These are phyloP conservation scores for Physocephala rufipes DNA, from an alignment of 2,888 invertebrate species.

Conservation along the genomic window DNA sequence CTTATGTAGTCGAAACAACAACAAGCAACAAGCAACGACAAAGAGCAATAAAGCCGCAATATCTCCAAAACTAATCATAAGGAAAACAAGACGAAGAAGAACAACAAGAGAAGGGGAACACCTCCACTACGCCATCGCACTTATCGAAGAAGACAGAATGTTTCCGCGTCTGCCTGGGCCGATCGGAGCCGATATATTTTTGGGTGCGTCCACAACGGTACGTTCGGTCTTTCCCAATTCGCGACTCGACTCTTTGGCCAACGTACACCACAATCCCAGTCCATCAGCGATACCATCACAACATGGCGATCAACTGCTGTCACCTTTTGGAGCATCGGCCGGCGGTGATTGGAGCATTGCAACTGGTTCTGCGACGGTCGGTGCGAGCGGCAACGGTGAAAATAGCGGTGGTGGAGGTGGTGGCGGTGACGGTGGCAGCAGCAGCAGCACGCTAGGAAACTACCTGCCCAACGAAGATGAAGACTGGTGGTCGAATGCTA, in stretches of 20 bases:
- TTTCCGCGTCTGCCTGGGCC: constrained; percentile 61
- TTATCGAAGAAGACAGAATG: constrained; percentile 54
- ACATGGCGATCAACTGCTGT: constrained; percentile 52
- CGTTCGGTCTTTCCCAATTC: constrained; percentile 64
- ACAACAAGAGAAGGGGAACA: background rate
- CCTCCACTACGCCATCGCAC: background rate
- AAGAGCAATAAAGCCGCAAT: too few relatives aligned
- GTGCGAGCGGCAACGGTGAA: constrained; percentile 38
- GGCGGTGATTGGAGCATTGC: constrained; percentile 44
- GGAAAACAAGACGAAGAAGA: constrained; percentile 21
- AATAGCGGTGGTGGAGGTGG: constrained; percentile 35
- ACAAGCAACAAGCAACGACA: too few relatives aligned
- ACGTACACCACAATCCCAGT: constrained; percentile 34
- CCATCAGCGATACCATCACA: constrained; percentile 47
- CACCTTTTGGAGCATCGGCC: constrained; percentile 49
- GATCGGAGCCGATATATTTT: constrained; percentile 57
- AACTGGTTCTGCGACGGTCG: constrained; percentile 19
- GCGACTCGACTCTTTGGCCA: constrained; percentile 58
- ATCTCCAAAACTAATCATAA: background rate
- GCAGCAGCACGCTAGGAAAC: constrained; percentile 47
- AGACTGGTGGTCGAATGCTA: constrained; percentile 66
- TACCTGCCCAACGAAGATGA: constrained; percentile 57
- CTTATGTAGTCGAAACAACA: constrained; percentile 26
- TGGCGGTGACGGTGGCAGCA: constrained; percentile 35
- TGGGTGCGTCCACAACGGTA: constrained; percentile 59